Evolutionary conservation across 2,888 invertebrate genomes (phyloP), one percentile per base, ranked within the genome.

Genomic region (Acanthacorydalis orientalis): DNA sequence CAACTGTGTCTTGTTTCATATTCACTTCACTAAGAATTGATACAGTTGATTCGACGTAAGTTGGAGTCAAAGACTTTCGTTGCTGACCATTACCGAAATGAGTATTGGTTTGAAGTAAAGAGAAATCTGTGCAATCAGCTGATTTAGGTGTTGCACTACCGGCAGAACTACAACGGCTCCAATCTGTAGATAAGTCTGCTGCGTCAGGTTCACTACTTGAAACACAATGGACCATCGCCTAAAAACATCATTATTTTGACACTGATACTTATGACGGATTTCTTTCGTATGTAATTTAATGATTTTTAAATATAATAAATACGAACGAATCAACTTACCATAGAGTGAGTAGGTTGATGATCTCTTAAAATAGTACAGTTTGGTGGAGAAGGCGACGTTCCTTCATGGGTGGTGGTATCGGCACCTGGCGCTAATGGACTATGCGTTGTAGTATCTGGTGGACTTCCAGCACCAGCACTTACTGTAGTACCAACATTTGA

Each of bases 181-280:
- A 65, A 47, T 64, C 64, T 8, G 52, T 51, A 50, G 49, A 57
- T 41, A 64, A 49, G 47, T 77, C 75, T 7, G 73, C 74, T 1
- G 75, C 73, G 59, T 86, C 86, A 32, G 81, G 85, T 60, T 87
- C 87, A 56, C 87, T 87, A 60, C 87, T 87, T 33, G 88, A 87
- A 51, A 88, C 83, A 61, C 86, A 88, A 61, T 88, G 88, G 31
- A 88, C 88, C 87, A 87, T 80, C 7, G 81, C 79, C 80, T 79
- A 68, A 43, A 61, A 60, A 52, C 49, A 47, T n/a, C n/a, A n/a
- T n/a, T n/a, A n/a, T n/a, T n/a, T n/a, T n/a, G n/a, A n/a, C n/a
- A n/a, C n/a, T n/a, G n/a, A n/a, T n/a, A n/a, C n/a, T n/a, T n/a
- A n/a, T n/a, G n/a, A n/a, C n/a, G n/a, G n/a, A n/a, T n/a, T n/a